Conservation (phyloP, 2,797 vertebrate genomes). For the Pantherophis alleghaniensis region DNA sequence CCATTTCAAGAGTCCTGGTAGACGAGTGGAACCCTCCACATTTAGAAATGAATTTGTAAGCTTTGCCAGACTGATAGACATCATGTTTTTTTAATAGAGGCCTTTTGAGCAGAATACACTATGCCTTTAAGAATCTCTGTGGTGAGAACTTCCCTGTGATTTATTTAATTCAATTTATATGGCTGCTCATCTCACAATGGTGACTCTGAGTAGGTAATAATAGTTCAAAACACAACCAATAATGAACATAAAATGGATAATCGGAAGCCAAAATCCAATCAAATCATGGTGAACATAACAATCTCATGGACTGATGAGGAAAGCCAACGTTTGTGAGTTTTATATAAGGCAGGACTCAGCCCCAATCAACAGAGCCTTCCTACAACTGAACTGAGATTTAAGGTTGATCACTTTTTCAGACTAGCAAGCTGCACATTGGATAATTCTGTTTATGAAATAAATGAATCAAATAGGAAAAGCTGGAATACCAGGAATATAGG, state of each 20-base stretch:
- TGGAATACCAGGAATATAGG: neutral
- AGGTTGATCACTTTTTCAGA: neutral
- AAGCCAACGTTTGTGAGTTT: neutral
- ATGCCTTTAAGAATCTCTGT: neutral
- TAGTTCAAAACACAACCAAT: neutral
- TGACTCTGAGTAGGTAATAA: neutral
- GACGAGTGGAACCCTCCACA: neutral
- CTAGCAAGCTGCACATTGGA: neutral
- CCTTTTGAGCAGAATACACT: neutral
- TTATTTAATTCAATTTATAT: neutral
- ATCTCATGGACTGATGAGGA: neutral
- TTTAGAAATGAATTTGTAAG: neutral
- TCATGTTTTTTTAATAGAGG: neutral
- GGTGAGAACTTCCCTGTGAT: neutral
- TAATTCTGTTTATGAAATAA: neutral
- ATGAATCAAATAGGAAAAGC: neutral
- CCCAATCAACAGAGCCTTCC: neutral
- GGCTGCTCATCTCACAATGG: neutral
- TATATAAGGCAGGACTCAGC: neutral
- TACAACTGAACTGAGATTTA: neutral
- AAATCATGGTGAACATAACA: neutral
- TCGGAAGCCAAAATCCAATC: neutral
- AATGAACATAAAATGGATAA: neutral
- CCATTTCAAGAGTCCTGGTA: neutral
- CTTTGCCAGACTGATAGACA: neutral